Evolutionary conservation across 2,797 vertebrate species (phyloP).

Genomic region (Peromyscus melanophrys): DNA sequence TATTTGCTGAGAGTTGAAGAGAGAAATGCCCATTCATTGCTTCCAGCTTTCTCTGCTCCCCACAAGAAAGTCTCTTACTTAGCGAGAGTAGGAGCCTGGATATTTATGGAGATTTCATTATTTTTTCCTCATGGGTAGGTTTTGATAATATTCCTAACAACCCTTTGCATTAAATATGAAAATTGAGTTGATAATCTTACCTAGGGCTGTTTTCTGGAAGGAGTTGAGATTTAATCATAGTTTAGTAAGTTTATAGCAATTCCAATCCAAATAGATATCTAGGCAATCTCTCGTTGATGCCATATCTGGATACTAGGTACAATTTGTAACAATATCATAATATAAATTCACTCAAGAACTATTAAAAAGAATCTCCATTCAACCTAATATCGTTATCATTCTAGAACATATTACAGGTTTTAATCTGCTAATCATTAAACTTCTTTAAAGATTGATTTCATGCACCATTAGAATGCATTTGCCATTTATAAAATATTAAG

Average conservation of each 20-base stretch:
- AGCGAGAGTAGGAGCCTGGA: not conserved
- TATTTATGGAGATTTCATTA: conserved; percentile 39
- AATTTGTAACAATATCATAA: conserved; percentile 82
- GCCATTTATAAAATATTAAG: conserved; percentile 83
- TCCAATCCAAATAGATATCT: not conserved
- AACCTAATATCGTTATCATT: conserved; percentile 80
- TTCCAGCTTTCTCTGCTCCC: not conserved
- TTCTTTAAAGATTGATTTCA: conserved; percentile 83
- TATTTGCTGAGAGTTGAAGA: not conserved
- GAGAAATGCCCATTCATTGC: not conserved
- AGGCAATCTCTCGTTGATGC: conserved; percentile 69
- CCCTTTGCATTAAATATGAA: conserved; percentile 55
- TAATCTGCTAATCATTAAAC: conserved; percentile 85
- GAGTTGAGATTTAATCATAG: conserved; percentile 43
- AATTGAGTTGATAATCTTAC: conserved; percentile 62
- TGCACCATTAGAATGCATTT: conserved; percentile 84
- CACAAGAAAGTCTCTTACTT: not conserved
- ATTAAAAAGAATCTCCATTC: conserved; percentile 64
- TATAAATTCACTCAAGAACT: conserved; percentile 83
- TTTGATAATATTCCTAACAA: conserved; percentile 43
- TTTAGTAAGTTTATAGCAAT: conserved; percentile 49
- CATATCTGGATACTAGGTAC: conserved; percentile 66
- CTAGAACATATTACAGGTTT: conserved; percentile 78
- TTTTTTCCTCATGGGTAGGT: conserved; percentile 43
- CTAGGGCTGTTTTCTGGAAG: conserved; percentile 49